Base-by-base conservation (phyloP, 2,113 vertebrate genomes). In the Ageneiosus marmoratus region DNA sequence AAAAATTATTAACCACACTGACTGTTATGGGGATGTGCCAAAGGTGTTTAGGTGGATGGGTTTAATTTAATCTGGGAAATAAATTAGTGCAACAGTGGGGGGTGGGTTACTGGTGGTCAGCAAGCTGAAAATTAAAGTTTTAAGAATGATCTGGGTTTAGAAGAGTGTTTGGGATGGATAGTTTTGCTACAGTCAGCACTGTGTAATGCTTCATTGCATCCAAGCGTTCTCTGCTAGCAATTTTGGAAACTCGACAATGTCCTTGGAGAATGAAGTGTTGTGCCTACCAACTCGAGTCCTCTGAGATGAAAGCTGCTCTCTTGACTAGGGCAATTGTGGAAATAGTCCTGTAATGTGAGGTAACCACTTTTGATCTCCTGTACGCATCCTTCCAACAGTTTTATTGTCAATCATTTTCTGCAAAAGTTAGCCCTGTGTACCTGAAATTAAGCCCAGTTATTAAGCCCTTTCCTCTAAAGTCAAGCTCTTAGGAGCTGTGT, bases 221-320 rank as follows among this genome's bases (percentile, higher is more conserved):
- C 93, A 93, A 96, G 95, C 94, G 91, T 93, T 95, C 94, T 94
- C 95, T 92, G 93, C 95, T 95, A 95, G 94, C 94, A 91, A 85
- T 94, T 94, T 93, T 94, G 95, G 95, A 50, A 96, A 95, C 79
- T 84, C 95, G 11, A 90, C 95, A 94, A 94, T 95, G 91, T 94
- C 94, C 95, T 95, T 94, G 95, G 95, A 95, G 94, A 95, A 89
- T 94, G 95, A 95, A 95, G 95, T 95, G 94, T 95, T 96, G 94
- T 95, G 94, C 93, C 95, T 95, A 87, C 88, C 94, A 90, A 92
- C 94, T 92, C 92, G 93, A 95, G 93, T 89, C 95, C 93, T 94
- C 94, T 93, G 93, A 93, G 95, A 94, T 90, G 95, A 95, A 93
- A 93, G 94, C 96, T 93, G 95, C 95, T 95, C 93, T 94, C 94